Evolutionary conservation across 2,113 vertebrate genomes (phyloP).

Genomic region (Eudyptes chrysolophus): DNA sequence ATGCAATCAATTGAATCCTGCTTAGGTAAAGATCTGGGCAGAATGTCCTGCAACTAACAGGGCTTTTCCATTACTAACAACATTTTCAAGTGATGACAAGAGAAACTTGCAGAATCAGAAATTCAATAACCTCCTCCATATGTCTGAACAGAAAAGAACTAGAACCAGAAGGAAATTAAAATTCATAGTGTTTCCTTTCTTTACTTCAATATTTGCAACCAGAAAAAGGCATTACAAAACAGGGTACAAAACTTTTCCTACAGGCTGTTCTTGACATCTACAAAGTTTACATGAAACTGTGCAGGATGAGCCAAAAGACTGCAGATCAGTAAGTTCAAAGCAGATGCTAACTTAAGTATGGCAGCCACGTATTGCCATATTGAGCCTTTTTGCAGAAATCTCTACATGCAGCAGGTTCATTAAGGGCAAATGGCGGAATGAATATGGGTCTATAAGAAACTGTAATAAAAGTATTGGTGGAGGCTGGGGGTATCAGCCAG

Average conservation of each 20-base stretch:
- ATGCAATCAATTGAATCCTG: background rate
- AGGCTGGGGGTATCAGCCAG: background rate
- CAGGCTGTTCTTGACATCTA: constrained; percentile 43
- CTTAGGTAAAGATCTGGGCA: background rate
- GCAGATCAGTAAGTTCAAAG: constrained; percentile 47
- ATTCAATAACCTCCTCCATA: constrained; percentile 51
- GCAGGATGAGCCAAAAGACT: constrained; percentile 48
- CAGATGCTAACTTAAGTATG: constrained; percentile 43
- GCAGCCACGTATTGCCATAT: constrained; percentile 53
- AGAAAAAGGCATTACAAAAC: constrained; percentile 36
- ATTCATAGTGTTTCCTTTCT: constrained; percentile 53
- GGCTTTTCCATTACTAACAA: background rate
- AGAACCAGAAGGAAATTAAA: constrained; percentile 62
- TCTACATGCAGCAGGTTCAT: constrained; percentile 39
- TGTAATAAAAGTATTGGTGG: background rate
- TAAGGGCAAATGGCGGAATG: constrained; percentile 47
- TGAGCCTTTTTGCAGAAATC: constrained; percentile 58
- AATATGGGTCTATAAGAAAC: background rate
- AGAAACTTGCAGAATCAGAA: constrained; percentile 38
- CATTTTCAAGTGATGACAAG: constrained; percentile 21
- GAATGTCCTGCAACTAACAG: background rate
- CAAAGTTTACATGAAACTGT: constrained; percentile 34
- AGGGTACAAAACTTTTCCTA: constrained; percentile 48
- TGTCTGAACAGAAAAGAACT: constrained; percentile 44
- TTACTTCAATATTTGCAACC: constrained; percentile 50